phyloP scores from a whole-genome alignment of 2,797 vertebrate genomes.

The Macropodus opercularis region DNA sequence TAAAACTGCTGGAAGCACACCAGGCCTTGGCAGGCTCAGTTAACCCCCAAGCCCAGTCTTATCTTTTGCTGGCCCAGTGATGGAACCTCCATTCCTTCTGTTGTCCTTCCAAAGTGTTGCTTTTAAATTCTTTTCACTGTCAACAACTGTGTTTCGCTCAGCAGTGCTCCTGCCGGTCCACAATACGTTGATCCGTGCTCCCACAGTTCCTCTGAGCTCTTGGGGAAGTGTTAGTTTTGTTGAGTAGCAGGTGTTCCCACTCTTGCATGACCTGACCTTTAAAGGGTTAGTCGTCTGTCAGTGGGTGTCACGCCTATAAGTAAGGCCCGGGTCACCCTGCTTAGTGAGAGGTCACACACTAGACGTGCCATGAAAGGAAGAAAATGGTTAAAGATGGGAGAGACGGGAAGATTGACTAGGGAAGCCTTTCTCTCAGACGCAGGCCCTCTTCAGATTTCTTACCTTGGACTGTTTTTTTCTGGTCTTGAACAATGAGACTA shows the following conservation, averaged over 20 bases:
- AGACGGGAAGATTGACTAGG: slow-evolving; percentile 70
- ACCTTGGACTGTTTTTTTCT: slow-evolving; percentile 57
- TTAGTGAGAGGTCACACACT: slow-evolving; percentile 86
- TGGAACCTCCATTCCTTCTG: slow-evolving; percentile 40
- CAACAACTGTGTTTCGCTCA: slow-evolving; percentile 65
- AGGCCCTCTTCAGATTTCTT: slow-evolving; percentile 52
- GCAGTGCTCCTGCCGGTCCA: slow-evolving; percentile 19
- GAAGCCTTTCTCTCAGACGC: slow-evolving; percentile 43
- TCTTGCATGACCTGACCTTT: slow-evolving; percentile 79
- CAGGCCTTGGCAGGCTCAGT: slow-evolving; percentile 17
- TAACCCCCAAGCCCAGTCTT: slow-evolving; percentile 19
- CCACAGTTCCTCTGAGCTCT: slow-evolving; percentile 52
- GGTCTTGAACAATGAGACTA: slow-evolving; percentile 57
- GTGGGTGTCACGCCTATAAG: slow-evolving; percentile 86
- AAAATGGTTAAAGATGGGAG: slow-evolving; percentile 42
- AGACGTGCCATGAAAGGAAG: slow-evolving; percentile 72
- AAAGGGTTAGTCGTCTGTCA: slow-evolving; percentile 88
- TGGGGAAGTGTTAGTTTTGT: slow-evolving; percentile 66
- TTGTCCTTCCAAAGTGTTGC: slow-evolving; percentile 48
- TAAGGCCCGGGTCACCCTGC: slow-evolving; percentile 86
- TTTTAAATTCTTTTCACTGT: slow-evolving; percentile 57
- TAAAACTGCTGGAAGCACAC: slow-evolving; percentile 4
- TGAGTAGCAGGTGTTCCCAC: slow-evolving; percentile 90
- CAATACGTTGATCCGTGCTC: slow-evolving; percentile 45
- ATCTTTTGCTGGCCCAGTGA: slow-evolving; percentile 27